phyloP scores from a whole-genome alignment of 2,113 vertebrate species.

The Phocoena phocoena region DNA sequence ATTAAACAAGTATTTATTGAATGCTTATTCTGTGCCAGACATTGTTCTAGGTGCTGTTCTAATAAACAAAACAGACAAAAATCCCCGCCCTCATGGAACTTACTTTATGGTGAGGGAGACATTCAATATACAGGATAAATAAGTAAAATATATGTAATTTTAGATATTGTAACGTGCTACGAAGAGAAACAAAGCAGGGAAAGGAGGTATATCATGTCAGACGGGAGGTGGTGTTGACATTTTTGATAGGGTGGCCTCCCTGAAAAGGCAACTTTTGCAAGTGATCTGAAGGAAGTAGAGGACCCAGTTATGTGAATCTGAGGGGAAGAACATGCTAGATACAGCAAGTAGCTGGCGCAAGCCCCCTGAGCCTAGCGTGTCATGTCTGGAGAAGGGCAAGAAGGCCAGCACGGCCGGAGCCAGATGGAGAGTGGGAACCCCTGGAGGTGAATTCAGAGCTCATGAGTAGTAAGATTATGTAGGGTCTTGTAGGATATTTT shows the following conservation, averaged over 20 bases:
- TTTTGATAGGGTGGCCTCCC: background rate
- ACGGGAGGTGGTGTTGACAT: background rate
- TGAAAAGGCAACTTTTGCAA: background rate
- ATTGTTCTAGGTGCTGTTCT: background rate
- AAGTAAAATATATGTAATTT: background rate
- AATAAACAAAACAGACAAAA: background rate
- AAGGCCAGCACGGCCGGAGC: background rate
- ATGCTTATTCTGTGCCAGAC: background rate
- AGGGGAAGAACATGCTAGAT: background rate
- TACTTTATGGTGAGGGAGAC: background rate
- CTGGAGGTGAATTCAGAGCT: background rate
- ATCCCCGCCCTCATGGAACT: background rate
- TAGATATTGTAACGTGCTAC: background rate
- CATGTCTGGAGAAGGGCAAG: background rate
- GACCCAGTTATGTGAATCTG: background rate
- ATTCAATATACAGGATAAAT: background rate
- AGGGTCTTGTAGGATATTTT: slow-evolving; percentile 3
- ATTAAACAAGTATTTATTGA: slow-evolving; percentile 41
- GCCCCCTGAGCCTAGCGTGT: background rate
- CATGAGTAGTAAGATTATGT: background rate
- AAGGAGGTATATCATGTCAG: background rate
- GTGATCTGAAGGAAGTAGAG: background rate
- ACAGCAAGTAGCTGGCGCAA: background rate
- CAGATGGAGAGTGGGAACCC: background rate
- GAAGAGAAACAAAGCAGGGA: background rate